Evolutionary conservation across 2,888 invertebrate species (phyloP).

Genomic region (Cremastinae sp.): DNA sequence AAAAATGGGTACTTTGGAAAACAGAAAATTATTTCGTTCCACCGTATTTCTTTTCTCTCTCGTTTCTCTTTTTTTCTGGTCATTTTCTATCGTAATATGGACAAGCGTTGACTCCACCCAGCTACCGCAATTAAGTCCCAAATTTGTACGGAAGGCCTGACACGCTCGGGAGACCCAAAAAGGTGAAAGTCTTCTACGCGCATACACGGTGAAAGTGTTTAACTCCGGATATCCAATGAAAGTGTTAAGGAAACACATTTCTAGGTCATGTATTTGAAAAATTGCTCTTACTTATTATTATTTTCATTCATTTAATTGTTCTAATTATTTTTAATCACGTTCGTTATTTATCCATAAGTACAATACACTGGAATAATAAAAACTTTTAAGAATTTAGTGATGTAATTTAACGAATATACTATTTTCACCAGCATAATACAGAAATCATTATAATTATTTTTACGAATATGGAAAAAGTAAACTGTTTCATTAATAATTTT

Average conservation of each 20-base stretch:
- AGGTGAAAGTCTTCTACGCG: constrained; percentile 54
- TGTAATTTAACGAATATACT: too few species aligned
- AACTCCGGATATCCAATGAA: constrained; percentile 40
- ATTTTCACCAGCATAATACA: too few species aligned
- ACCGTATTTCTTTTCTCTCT: constrained; percentile 17
- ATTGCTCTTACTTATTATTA: neutral
- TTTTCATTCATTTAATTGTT: neutral
- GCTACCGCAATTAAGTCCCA: constrained; percentile 42
- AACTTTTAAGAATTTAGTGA: too few species aligned
- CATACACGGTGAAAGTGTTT: constrained; percentile 52
- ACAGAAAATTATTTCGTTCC: constrained; percentile 11
- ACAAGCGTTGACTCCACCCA: constrained; percentile 19
- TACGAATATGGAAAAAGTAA: too few species aligned
- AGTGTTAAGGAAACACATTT: constrained; percentile 51
- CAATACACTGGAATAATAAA: too few species aligned
- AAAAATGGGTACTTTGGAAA: constrained; percentile 37
- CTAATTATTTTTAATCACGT: too few species aligned
- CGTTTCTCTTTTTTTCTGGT: neutral
- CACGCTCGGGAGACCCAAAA: constrained; percentile 24
- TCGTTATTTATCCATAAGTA: too few species aligned
- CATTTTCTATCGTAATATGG: neutral
- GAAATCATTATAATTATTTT: too few species aligned
- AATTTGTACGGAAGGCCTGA: constrained; percentile 38
- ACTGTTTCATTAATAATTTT: too few species aligned
- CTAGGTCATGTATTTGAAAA: constrained; percentile 22